Percentiles rank a stretch among this genome's conserved stretches.
Conservation (phyloP, 2,113 vertebrate species). For the Puntigrus tetrazona region DNA sequence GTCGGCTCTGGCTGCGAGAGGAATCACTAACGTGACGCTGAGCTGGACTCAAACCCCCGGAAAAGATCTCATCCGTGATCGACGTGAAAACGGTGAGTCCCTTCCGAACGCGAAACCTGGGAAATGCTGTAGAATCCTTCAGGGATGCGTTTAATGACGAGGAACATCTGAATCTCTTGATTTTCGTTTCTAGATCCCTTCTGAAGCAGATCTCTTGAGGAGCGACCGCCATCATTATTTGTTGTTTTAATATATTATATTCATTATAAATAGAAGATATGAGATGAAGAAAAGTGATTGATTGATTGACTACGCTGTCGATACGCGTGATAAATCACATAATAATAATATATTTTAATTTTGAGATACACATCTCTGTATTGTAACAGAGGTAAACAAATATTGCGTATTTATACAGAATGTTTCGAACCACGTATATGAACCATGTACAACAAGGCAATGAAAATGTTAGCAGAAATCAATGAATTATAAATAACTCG, state of each 20-base stretch:
- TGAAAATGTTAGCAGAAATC: not conserved
- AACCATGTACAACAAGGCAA: not conserved
- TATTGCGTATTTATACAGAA: not conserved
- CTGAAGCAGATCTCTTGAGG: not conserved
- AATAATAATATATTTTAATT: too few relatives aligned
- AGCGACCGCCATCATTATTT: not conserved
- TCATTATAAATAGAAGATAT: too few relatives aligned
- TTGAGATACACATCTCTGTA: too few relatives aligned
- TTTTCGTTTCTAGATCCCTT: not conserved
- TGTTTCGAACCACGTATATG: not conserved
- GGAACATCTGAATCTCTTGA: not conserved
- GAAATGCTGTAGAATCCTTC: not conserved
- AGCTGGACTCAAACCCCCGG: slow-evolving; percentile 5
- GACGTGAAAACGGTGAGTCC: not conserved
- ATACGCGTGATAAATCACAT: too few relatives aligned
- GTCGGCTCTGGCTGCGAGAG: not conserved
- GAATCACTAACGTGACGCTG: not conserved
- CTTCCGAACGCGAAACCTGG: too few relatives aligned
- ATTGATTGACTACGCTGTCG: too few relatives aligned
- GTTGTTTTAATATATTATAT: not conserved
- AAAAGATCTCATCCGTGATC: not conserved
- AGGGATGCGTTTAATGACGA: not conserved
- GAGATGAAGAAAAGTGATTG: too few relatives aligned
- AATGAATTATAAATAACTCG: not conserved
- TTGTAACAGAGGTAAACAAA: too few relatives aligned